Evolutionary conservation across 1,140 invertebrate species (phyloP), one percentile per base, ranked within the genome.

Genomic region (Aradophagus sp.): DNA sequence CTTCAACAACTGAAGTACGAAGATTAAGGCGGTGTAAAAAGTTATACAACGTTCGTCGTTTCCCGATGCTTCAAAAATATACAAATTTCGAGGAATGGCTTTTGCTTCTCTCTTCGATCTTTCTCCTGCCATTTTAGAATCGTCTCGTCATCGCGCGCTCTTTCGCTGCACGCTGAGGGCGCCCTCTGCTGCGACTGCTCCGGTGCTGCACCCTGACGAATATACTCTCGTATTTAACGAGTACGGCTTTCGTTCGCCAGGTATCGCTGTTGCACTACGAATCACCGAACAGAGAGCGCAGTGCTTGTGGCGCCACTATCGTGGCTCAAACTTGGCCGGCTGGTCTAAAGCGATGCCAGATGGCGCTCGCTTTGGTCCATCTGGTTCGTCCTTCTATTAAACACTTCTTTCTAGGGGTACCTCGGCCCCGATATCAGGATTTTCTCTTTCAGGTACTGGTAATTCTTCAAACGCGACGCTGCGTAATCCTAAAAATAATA

Each of bases 361-460:
- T 20, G 47, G 19, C 53, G 17, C 26, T 39, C 20, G 32, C 39
- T 32, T 59, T 47, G 59, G 34, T 68, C 63, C 19, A 47, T 41
- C 7, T 59, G 53, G 5, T 45, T 68, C 11, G 69, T 69, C 44
- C 83, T 83, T 73, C 76, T 80, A 29, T 78, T 83, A 10, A n/a
- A 78, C 39, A 11, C 61, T 78, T 15, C 62, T 45, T 5, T 83
- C 76, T 3, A 61, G 73, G 11, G 66, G 63, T 4, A 55, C 35
- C n/a, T n/a, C 27, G 77, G 65, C 10, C 69, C 77, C 11, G 77
- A 79, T 5, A 74, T 68, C 0, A 88, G 74, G 1, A 89, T 84
- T 32, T 90, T 89, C 34, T 88, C 86, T 66, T 90, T 90, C 5
- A 89, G 67, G 26, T 87, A 77, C 20, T 86, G 82, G 70, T 89